phyloP scores from a whole-genome alignment of 1,140 invertebrate species.

The Drosophila busckii region DNA sequence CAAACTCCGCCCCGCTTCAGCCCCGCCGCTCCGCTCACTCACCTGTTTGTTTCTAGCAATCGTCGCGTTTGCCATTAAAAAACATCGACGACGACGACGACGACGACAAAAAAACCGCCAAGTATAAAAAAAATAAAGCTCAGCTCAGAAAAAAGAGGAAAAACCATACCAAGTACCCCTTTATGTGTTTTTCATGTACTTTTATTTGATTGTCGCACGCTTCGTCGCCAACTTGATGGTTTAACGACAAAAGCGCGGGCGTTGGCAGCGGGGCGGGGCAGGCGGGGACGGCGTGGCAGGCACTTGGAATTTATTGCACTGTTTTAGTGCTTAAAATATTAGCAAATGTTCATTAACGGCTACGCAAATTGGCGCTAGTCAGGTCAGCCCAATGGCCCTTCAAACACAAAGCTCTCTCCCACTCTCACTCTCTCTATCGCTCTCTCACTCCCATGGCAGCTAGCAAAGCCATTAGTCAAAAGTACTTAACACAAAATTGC shows the following conservation, averaged over 20 bases:
- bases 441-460: conserved; percentile 24
- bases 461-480: conserved; percentile 57
- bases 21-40: background rate
- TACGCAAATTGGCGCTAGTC: conserved; percentile 66
- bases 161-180: conserved; percentile 47
- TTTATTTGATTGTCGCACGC: conserved; percentile 76
- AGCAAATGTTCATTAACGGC: conserved; percentile 76
- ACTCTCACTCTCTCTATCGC: too few relatives aligned
- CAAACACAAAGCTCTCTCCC: too few relatives aligned
- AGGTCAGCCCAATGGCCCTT: too few relatives aligned
- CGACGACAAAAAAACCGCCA: too few relatives aligned
- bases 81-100: too few relatives aligned
- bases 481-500: conserved; percentile 69
- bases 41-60: conserved; percentile 72
- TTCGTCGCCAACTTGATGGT: conserved; percentile 56
- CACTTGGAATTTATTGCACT: conserved; percentile 49
- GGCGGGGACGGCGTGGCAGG: background rate
- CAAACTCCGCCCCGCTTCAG: background rate
- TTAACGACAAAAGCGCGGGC: too few relatives aligned
- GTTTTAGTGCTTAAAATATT: conserved; percentile 75
- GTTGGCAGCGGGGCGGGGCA: background rate
- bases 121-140: conserved; percentile 13
- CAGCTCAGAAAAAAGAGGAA: conserved; percentile 25
- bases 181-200: conserved; percentile 76
- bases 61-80: conserved; percentile 71